Conservation (phyloP, 1,140 invertebrate genomes). For the Hylyphantes graminicola region DNA sequence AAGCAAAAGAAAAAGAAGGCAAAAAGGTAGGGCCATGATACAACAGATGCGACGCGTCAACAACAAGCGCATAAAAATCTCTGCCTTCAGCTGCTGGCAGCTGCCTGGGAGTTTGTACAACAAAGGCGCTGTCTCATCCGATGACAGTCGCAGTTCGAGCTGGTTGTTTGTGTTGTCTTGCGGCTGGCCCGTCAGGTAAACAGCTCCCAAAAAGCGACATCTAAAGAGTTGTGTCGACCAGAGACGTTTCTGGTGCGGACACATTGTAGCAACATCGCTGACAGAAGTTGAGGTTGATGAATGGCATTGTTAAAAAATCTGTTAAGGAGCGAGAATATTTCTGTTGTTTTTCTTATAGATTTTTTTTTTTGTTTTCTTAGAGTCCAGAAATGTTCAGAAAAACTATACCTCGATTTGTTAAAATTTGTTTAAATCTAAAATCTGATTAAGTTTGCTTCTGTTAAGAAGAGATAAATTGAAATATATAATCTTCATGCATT, state of each 20-base stretch:
- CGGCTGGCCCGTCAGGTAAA: background rate
- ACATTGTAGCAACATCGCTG: background rate
- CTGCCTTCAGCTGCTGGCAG: slow-evolving; percentile 45
- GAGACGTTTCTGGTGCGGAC: background rate
- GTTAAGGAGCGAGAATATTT: too few relatives aligned
- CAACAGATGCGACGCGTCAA: slow-evolving; percentile 53
- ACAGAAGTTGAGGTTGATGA: background rate
- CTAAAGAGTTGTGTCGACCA: too few relatives aligned
- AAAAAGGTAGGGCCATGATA: slow-evolving; percentile 19
- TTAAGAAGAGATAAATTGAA: too few relatives aligned
- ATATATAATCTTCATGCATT: too few relatives aligned
- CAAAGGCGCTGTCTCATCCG: slow-evolving; percentile 37
- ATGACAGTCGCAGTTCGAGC: slow-evolving; percentile 28
- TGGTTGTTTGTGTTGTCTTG: slow-evolving; percentile 27
- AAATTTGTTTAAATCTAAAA: too few relatives aligned
- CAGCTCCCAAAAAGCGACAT: too few relatives aligned
- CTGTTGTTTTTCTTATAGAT: too few relatives aligned
- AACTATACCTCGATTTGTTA: too few relatives aligned
- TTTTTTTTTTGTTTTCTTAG: too few relatives aligned
- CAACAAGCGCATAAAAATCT: slow-evolving; percentile 56
- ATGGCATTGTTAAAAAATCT: too few relatives aligned
- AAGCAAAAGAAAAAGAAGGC: background rate
- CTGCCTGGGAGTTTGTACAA: slow-evolving; percentile 7
- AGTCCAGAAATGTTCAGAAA: too few relatives aligned
- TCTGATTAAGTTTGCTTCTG: too few relatives aligned